Percentiles rank a stretch among this genome's conserved stretches.
These are phyloP conservation scores for Melopsittacus undulatus DNA, from an alignment of 2,797 vertebrate species.

Conservation along the genomic window DNA sequence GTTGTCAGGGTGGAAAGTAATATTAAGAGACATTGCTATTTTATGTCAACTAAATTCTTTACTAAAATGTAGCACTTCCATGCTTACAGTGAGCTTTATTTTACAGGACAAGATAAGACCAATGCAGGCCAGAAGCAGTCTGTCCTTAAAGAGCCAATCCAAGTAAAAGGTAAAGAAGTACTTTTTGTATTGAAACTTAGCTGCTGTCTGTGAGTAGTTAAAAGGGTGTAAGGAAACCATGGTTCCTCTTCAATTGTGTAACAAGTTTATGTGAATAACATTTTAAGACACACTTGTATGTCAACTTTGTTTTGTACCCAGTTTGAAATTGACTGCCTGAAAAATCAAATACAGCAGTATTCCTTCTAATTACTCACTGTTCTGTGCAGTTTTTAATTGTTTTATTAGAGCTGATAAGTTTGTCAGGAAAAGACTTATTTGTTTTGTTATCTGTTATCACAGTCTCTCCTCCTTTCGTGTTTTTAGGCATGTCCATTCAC, in stretches of 20 bases:
- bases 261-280: not conserved
- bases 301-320: not conserved
- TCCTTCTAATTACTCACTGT: not conserved
- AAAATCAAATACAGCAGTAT: not conserved
- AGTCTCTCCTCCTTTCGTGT: not conserved
- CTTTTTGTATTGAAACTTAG: not conserved
- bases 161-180: conserved; percentile 91
- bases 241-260: not conserved
- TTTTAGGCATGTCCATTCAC: not conserved
- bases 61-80: not conserved
- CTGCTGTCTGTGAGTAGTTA: not conserved
- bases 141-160: conserved; percentile 82
- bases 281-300: not conserved
- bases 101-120: conserved; percentile 67
- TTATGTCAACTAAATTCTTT: not conserved
- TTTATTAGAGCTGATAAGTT: not conserved
- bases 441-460: not conserved
- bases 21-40: not conserved
- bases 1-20: not conserved
- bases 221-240: not conserved
- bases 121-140: conserved; percentile 74
- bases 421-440: not conserved
- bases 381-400: not conserved
- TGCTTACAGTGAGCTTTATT: not conserved
- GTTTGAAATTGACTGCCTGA: not conserved